phyloP scores from a whole-genome alignment of 2,113 vertebrate species.

The Muscicapa adusta region DNA sequence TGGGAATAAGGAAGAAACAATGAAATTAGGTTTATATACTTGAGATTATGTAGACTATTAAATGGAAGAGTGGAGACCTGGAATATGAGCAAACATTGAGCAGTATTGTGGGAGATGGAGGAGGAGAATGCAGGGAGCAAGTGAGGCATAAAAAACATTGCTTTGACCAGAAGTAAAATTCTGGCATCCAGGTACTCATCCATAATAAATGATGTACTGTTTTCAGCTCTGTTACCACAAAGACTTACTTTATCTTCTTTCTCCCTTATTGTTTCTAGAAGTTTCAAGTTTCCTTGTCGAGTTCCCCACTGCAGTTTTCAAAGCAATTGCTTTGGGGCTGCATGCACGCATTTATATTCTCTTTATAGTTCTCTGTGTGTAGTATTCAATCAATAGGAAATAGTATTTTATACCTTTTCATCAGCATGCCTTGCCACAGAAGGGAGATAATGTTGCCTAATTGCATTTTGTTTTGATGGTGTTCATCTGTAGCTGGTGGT shows the following conservation, averaged over 20 bases:
- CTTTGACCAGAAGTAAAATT: not conserved
- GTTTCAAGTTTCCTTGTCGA: not conserved
- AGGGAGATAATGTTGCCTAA: not conserved
- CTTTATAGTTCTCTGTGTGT: not conserved
- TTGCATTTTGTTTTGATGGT: not conserved
- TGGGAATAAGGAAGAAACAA: not conserved
- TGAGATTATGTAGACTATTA: not conserved
- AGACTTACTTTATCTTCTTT: not conserved
- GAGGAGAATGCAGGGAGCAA: not conserved
- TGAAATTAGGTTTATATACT: not conserved
- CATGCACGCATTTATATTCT: accelerated
- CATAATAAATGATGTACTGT: not conserved
- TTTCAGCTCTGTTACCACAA: not conserved
- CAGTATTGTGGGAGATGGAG: not conserved
- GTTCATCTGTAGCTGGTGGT: not conserved
- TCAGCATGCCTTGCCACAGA: not conserved
- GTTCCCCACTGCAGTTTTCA: not conserved
- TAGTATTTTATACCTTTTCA: not conserved
- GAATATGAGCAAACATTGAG: not conserved
- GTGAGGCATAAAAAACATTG: not conserved
- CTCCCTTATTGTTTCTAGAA: not conserved
- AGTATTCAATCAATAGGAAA: not conserved
- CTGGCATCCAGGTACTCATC: not conserved
- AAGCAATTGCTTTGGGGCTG: not conserved
- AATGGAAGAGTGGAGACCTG: not conserved